phyloP scores from a whole-genome alignment of 1,140 invertebrate genomes.

The Neoseiulus cucumeris region DNA sequence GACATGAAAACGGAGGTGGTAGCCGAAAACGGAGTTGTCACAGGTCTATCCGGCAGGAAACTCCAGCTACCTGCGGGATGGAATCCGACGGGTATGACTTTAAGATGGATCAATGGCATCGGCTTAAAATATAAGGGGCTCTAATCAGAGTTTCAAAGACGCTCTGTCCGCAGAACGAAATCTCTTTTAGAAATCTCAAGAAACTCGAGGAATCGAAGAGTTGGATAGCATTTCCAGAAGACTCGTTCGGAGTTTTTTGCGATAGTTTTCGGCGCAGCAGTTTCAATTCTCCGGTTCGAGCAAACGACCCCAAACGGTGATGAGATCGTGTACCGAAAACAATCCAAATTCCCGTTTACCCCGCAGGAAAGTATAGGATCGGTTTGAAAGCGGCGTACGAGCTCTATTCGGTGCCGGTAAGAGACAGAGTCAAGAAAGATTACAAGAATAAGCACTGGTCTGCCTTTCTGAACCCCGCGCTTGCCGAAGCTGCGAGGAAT shows the following conservation, averaged over 20 bases:
- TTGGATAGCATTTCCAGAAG: no score
- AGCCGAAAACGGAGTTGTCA: constrained; percentile 48
- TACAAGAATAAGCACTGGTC: constrained; percentile 68
- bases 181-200: no score
- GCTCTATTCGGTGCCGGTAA: constrained; percentile 60
- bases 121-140: neutral
- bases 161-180: no score
- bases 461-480: constrained; percentile 47
- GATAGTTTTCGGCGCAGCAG: no score
- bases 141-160: no score
- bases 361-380: constrained; percentile 29
- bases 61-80: constrained; percentile 55
- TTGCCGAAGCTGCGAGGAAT: constrained; percentile 49
- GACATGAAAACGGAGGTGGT: constrained; percentile 63
- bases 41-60: constrained; percentile 56
- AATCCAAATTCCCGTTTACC: neutral
- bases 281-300: no score
- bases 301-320: no score
- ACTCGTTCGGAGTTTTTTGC: no score
- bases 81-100: constrained; percentile 62
- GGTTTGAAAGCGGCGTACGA: constrained; percentile 69
- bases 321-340: no score
- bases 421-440: constrained; percentile 59
- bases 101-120: constrained; percentile 34
- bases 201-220: no score